Conservation (phyloP, 1,140 invertebrate genomes). For the Hypothenemus hampei region DNA sequence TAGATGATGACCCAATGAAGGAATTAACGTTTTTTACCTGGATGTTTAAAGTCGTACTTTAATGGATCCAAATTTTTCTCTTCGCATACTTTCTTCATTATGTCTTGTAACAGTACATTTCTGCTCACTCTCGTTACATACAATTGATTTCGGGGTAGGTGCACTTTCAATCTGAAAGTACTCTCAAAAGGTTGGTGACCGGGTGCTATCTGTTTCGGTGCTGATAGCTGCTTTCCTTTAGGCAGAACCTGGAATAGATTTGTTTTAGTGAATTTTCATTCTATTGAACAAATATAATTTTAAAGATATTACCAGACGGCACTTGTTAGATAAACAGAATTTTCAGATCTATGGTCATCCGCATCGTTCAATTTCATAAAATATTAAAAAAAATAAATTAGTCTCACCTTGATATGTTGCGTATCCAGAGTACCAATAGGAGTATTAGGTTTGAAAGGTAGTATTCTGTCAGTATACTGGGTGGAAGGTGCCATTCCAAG, state of each 20-base stretch:
- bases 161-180: conserved; percentile 73
- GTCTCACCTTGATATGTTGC: conserved; percentile 46
- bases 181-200: conserved; percentile 64
- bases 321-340: too few relatives aligned
- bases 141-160: conserved; percentile 77
- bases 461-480: conserved; percentile 53
- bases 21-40: too few relatives aligned
- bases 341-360: too few relatives aligned
- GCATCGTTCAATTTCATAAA: too few relatives aligned
- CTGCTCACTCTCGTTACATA: conserved; percentile 70
- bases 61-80: conserved; percentile 71
- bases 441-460: conserved; percentile 73
- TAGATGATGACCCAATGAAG: too few relatives aligned
- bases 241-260: conserved; percentile 16
- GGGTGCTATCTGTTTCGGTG: conserved; percentile 31
- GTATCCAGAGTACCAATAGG: conserved; percentile 65
- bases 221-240: conserved; percentile 30
- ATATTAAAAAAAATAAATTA: too few relatives aligned
- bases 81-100: conserved; percentile 68
- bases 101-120: conserved; percentile 59
- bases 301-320: too few relatives aligned
- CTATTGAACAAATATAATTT: too few relatives aligned
- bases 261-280: too few relatives aligned
- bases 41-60: conserved; percentile 75
- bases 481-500: conserved; percentile 47